These are phyloP conservation scores for Apis cerana DNA, from an alignment of 1,140 invertebrate genomes.

Conservation along the genomic window DNA sequence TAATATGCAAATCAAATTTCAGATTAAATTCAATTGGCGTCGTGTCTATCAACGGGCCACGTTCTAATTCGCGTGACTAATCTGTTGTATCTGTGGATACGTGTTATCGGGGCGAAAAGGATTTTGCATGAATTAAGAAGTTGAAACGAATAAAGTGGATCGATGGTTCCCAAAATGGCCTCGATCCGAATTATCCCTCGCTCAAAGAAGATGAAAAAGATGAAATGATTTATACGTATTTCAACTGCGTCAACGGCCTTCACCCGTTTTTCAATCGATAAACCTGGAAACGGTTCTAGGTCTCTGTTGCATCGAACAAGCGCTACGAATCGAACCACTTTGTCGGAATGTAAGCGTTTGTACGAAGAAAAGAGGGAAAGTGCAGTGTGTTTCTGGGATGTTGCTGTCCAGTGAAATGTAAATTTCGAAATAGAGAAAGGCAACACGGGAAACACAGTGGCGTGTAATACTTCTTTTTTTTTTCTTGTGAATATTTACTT, in stretches of 20 bases:
- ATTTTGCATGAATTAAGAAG: not conserved
- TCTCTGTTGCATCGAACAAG: not conserved
- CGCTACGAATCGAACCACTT: not conserved
- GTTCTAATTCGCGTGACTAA: constrained; percentile 25
- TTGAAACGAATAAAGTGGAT: not conserved
- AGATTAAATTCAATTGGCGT: constrained; percentile 34
- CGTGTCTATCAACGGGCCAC: constrained; percentile 20
- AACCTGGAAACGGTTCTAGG: not conserved
- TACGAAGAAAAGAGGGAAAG: not conserved
- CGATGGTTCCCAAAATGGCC: not conserved
- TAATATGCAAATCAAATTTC: constrained; percentile 47
- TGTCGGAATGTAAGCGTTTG: not conserved
- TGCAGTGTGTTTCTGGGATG: too few species aligned
- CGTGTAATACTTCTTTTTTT: too few species aligned
- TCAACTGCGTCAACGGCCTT: constrained; percentile 1
- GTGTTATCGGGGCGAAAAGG: too few species aligned
- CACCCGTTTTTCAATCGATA: constrained; percentile 36
- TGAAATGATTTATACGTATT: not conserved
- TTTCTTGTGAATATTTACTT: too few species aligned
- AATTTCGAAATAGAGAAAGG: not conserved
- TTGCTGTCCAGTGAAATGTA: not conserved
- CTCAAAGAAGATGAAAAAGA: not conserved
- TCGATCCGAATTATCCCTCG: not conserved
- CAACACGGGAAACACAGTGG: not conserved
- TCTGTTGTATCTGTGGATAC: too few species aligned